Evolutionary conservation across 2,797 vertebrate genomes (phyloP).

Genomic region (Clarias fuscus): DNA sequence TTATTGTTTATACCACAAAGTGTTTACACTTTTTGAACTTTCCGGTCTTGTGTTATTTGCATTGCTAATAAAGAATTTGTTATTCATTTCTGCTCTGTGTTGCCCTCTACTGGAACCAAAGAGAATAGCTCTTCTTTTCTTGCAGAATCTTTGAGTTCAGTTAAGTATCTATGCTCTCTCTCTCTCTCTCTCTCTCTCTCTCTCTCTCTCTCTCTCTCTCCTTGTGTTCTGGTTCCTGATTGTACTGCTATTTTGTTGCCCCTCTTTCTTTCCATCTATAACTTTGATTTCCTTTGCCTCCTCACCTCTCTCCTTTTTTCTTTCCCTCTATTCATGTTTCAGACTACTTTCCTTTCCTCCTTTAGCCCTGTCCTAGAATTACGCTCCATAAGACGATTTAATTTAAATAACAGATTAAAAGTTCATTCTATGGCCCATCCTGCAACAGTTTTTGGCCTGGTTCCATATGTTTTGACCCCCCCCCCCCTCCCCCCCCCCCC

Average conservation of each 20-base stretch:
- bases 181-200: too few relatives aligned
- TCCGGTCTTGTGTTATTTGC: neutral
- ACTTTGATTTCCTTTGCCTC: too few relatives aligned
- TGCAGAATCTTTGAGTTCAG: neutral
- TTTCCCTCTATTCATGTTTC: too few relatives aligned
- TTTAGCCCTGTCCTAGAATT: too few relatives aligned
- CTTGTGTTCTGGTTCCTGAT: too few relatives aligned
- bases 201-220: too few relatives aligned
- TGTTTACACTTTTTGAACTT: neutral
- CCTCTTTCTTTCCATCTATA: too few relatives aligned
- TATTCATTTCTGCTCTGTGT: neutral
- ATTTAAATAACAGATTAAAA: neutral
- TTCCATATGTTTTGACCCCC: neutral
- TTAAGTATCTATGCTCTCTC: too few relatives aligned
- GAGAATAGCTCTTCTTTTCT: neutral
- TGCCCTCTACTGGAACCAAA: neutral
- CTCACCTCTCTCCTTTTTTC: too few relatives aligned
- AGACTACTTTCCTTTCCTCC: too few relatives aligned
- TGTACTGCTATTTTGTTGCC: too few relatives aligned
- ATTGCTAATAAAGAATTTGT: neutral
- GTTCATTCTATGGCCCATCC: neutral
- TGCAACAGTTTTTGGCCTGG: neutral
- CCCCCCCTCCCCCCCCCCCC: too few relatives aligned
- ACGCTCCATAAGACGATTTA: neutral
- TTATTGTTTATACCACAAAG: neutral